Evolutionary conservation across 2,113 vertebrate genomes (phyloP).

Genomic region (Gasterosteus aculeatus): DNA sequence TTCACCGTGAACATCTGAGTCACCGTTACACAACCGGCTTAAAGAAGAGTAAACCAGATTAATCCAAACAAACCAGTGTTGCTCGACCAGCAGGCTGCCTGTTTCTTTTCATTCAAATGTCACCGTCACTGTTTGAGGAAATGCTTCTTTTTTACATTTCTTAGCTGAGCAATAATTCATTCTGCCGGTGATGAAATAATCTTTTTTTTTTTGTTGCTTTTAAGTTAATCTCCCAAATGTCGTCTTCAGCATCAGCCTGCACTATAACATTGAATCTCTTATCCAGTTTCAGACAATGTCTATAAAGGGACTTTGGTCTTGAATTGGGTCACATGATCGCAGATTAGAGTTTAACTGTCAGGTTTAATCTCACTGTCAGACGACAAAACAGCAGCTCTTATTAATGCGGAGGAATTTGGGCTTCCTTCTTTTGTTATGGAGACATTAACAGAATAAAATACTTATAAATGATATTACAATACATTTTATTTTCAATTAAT

Average conservation of each 20-base stretch:
- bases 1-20: conserved; percentile 12
- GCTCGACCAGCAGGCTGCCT: background rate
- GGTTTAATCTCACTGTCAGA: conserved; percentile 46
- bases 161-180: background rate
- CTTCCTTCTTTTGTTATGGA: background rate
- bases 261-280: background rate
- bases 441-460: background rate
- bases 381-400: conserved; percentile 34
- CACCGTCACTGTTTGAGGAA: conserved; percentile 1
- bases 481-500: background rate
- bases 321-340: conserved; percentile 44
- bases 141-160: background rate
- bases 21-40: conserved; percentile 43
- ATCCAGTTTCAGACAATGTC: background rate
- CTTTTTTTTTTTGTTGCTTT: background rate
- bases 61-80: conserved; percentile 21
- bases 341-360: conserved; percentile 34
- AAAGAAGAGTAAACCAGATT: conserved; percentile 38
- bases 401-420: background rate
- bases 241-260: background rate
- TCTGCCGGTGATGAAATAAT: background rate
- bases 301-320: conserved; percentile 29
- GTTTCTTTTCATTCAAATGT: background rate
- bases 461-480: background rate
- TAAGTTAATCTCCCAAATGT: background rate